Evolutionary conservation across 2,888 invertebrate species (phyloP), one percentile per base, ranked within the genome.

Genomic region (Trachelus stipa): DNA sequence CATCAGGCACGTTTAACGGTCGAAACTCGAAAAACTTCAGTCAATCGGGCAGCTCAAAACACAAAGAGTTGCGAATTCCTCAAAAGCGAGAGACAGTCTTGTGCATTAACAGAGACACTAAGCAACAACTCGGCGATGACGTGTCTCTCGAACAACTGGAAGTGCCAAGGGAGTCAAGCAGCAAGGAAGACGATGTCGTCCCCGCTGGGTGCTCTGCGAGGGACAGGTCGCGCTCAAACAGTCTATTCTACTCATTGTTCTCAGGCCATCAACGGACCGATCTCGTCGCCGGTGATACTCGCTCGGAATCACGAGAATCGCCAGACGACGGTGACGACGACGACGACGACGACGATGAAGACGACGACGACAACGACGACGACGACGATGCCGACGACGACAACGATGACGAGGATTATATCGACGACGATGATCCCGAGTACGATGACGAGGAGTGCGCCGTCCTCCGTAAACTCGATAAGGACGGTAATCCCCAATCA

Each of bases 181-280:
- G 33, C 82, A 79, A 80, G 84, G 71, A 71, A 71, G 31, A 6
- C n/a, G 31, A n/a, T 15, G n/a, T 23, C 71, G 15, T 31, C 71
- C n/a, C 31, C 71, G 71, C 11, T 33, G 33, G 71, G 31, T 74
- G 4, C 35, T 68, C 74, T 15, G 12, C 80, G 79, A 81, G 76
- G 77, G n/a, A 73, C 75, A 78, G 76, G 78, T 77, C 4, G 33
- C 35, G 76, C 31, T 71, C 37, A 73, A 74, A 40, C 35, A n/a
- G 84, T 84, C 37, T 88, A 85, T 83, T 90, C 88, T 79, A 88
- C 88, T 83, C 89, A 85, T 68, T 91, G 88, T 87, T 91, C 88
- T 76, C 78, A 87, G 84, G 89, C 86, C 80, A 86, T 90, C 86
- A 90, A 85, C 81, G 88, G 88, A 76, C 89, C 90, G 84, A 90